phyloP scores from a whole-genome alignment of 2,888 invertebrate genomes.

The Bhutanitis thaidina region DNA sequence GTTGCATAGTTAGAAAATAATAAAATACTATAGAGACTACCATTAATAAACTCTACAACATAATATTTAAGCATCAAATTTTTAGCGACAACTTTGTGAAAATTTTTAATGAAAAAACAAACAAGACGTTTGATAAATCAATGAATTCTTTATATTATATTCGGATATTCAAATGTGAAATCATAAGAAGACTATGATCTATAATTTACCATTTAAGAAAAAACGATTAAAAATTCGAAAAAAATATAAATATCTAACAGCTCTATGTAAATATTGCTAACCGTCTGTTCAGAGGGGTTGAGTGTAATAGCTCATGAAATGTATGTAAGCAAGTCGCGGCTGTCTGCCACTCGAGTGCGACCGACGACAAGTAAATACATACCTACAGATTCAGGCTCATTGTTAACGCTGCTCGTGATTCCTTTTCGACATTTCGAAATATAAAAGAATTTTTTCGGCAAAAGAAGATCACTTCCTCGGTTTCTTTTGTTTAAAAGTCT shows the following conservation, averaged over 20 bases:
- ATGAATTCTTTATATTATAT: too few species aligned
- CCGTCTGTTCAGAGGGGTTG: conserved; percentile 49
- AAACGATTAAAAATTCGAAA: too few species aligned
- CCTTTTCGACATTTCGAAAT: conserved; percentile 55
- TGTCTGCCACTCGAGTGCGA: conserved; percentile 52
- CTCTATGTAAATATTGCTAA: conserved; percentile 37
- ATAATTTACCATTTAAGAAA: too few species aligned
- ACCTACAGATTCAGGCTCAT: conserved; percentile 51
- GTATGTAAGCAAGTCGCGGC: conserved; percentile 70
- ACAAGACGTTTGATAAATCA: too few species aligned
- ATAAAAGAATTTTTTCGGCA: conserved; percentile 46
- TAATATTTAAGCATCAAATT: too few species aligned
- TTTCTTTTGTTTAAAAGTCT: conserved; percentile 17
- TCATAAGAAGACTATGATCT: too few species aligned
- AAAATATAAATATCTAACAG: conserved; percentile 22
- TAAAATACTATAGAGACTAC: too few species aligned
- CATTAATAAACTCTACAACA: too few species aligned
- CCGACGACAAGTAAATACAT: conserved; percentile 52
- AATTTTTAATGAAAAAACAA: too few species aligned
- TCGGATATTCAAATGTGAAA: too few species aligned
- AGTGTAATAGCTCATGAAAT: conserved; percentile 79
- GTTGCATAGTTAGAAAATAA: too few species aligned
- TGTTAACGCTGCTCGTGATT: conserved; percentile 57
- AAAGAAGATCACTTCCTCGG: conserved; percentile 28
- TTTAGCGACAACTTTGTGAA: too few species aligned